A percentile compares a stretch with the other conserved stretches of the same genome.
phyloP scores from a whole-genome alignment of 1,140 invertebrate species.

The Ceratosolen solmsi region DNA sequence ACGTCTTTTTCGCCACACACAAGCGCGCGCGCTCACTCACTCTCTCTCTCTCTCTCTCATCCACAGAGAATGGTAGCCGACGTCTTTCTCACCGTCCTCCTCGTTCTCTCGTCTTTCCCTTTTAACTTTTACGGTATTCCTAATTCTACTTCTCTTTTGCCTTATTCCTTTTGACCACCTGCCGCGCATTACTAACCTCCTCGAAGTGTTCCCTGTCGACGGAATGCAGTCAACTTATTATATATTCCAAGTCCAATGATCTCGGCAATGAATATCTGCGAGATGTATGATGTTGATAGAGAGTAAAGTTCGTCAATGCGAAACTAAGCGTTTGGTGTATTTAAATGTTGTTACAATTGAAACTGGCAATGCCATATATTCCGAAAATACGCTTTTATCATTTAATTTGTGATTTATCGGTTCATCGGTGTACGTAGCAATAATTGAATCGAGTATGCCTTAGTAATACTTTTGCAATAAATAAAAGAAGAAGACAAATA shows the following conservation, averaged over 20 bases:
- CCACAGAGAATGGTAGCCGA: neutral
- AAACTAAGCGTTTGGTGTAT: too few species aligned
- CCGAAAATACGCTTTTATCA: too few species aligned
- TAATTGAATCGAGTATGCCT: too few species aligned
- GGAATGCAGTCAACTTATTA: slow-evolving; percentile 27
- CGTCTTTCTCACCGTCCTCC: neutral
- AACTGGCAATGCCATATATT: too few species aligned
- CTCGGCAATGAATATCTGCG: neutral
- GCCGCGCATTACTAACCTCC: slow-evolving; percentile 24
- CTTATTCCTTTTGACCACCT: slow-evolving; percentile 31
- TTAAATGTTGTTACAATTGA: too few species aligned
- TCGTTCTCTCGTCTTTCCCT: neutral
- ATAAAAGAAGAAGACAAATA: too few species aligned
- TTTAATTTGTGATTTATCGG: too few species aligned
- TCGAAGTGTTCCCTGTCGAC: too few species aligned
- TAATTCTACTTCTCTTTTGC: neutral
- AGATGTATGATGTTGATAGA: too few species aligned
- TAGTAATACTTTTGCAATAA: too few species aligned
- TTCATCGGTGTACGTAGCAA: too few species aligned
- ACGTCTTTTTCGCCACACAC: neutral
- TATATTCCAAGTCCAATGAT: slow-evolving; percentile 16
- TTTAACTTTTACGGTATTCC: slow-evolving; percentile 8
- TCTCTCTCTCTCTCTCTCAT: neutral
- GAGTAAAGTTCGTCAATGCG: too few species aligned
- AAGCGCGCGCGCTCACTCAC: neutral